A percentile compares a stretch with the other conserved stretches of the same genome.
phyloP scores from a whole-genome alignment of 1,140 invertebrate species.

The Hydropsyche tenuis region DNA sequence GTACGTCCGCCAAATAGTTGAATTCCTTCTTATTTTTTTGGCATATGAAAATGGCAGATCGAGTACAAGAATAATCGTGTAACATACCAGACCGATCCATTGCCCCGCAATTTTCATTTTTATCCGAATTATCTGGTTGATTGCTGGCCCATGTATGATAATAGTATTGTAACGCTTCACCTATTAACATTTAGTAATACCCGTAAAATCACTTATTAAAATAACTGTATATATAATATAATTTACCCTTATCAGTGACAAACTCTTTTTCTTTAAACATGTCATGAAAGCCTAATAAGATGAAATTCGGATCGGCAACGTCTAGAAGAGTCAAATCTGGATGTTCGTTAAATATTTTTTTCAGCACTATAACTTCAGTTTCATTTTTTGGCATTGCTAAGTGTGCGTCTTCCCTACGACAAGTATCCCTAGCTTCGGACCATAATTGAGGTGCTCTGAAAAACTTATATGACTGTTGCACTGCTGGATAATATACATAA shows the following conservation, averaged over 20 bases:
- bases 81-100: conserved; percentile 32
- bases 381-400: conserved; percentile 31
- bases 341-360: neutral
- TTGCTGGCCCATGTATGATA: conserved; percentile 32
- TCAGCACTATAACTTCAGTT: neutral
- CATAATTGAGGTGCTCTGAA: neutral
- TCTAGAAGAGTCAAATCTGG: neutral
- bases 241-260: neutral
- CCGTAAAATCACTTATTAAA: no score
- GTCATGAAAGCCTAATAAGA: conserved; percentile 22
- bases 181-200: no score
- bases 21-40: conserved; percentile 11
- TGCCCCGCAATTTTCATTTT: conserved; percentile 45
- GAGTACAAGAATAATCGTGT: conserved; percentile 41
- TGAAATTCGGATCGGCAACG: conserved; percentile 1
- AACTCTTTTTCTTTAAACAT: conserved; percentile 23
- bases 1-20: no score
- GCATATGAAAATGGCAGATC: conserved; percentile 30
- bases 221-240: no score
- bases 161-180: conserved; percentile 21
- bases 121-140: conserved; percentile 39
- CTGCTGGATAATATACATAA: conserved; percentile 17
- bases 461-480: conserved; percentile 24
- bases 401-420: conserved; percentile 9
- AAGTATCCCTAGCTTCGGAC: conserved; percentile 6